Conservation (phyloP, 2,113 vertebrate genomes). For the Indicator indicator region DNA sequence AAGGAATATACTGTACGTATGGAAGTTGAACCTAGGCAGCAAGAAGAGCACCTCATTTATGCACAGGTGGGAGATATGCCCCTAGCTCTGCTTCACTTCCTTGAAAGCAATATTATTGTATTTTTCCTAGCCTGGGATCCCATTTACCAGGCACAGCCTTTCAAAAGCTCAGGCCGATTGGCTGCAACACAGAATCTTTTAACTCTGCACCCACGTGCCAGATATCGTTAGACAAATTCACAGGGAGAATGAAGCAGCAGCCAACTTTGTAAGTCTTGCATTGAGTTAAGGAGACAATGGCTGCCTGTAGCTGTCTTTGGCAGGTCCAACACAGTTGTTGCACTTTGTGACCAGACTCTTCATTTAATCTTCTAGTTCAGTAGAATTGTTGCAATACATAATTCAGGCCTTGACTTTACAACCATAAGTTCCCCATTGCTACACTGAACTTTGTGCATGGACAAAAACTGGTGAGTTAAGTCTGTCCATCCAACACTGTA, state of each 20-base stretch:
- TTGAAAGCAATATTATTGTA: neutral
- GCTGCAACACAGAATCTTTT: neutral
- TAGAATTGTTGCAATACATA: neutral
- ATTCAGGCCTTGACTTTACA: neutral
- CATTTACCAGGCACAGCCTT: neutral
- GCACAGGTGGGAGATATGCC: no score
- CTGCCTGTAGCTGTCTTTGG: neutral
- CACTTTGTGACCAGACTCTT: neutral
- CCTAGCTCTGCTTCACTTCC: neutral
- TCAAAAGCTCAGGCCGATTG: accelerated
- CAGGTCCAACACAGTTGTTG: neutral
- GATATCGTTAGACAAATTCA: neutral
- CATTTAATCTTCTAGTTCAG: neutral
- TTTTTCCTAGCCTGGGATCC: neutral
- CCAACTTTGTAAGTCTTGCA: accelerated
- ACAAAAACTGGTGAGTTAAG: neutral
- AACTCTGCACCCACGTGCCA: neutral
- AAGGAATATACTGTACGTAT: neutral
- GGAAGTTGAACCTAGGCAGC: neutral
- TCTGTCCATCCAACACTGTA: accelerated
- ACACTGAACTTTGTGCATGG: neutral
- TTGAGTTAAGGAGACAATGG: accelerated
- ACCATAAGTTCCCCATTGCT: neutral
- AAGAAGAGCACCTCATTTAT: neutral
- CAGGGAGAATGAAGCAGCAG: neutral